These are phyloP conservation scores for Diplodus puntazzo DNA, from an alignment of 2,797 vertebrate genomes.

Conservation along the genomic window DNA sequence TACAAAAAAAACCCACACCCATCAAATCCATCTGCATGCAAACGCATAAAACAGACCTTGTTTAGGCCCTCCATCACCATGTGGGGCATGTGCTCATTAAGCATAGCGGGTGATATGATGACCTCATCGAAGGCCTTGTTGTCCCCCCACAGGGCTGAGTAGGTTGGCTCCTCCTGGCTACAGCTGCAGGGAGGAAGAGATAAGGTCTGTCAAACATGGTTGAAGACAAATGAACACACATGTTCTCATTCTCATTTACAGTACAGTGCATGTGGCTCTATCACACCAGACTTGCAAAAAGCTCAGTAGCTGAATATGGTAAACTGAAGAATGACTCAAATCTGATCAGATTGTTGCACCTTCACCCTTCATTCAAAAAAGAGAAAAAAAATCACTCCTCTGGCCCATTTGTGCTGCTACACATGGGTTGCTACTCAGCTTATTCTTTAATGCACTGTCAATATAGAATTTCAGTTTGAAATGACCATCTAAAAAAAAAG, in stretches of 20 bases:
- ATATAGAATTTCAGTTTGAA: too few relatives aligned
- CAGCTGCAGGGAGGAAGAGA: conserved; percentile 85
- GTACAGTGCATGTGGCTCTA: not conserved
- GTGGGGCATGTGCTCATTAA: conserved; percentile 97
- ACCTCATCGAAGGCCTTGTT: conserved; percentile 99
- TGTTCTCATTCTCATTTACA: not conserved
- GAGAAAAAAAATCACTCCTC: too few relatives aligned
- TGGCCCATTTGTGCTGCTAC: too few relatives aligned
- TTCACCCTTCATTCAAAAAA: not conserved
- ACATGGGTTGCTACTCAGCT: too few relatives aligned
- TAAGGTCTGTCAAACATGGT: conserved; percentile 22
- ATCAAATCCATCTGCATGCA: conserved; percentile 36
- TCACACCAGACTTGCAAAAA: not conserved
- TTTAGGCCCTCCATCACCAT: conserved; percentile 99
- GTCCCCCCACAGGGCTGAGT: conserved; percentile 98
- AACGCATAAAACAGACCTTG: conserved; percentile 86
- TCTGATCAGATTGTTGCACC: not conserved
- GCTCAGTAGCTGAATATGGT: too few relatives aligned
- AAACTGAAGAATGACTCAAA: too few relatives aligned
- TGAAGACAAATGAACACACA: conserved; percentile 12
- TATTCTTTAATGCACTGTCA: too few relatives aligned
- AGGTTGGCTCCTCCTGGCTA: conserved; percentile 98
- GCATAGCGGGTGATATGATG: conserved; percentile 98
- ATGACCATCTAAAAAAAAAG: too few relatives aligned
- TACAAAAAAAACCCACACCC: not conserved